Base-by-base conservation (phyloP, 2,888 invertebrate genomes). In the Microdon myrmicae region DNA sequence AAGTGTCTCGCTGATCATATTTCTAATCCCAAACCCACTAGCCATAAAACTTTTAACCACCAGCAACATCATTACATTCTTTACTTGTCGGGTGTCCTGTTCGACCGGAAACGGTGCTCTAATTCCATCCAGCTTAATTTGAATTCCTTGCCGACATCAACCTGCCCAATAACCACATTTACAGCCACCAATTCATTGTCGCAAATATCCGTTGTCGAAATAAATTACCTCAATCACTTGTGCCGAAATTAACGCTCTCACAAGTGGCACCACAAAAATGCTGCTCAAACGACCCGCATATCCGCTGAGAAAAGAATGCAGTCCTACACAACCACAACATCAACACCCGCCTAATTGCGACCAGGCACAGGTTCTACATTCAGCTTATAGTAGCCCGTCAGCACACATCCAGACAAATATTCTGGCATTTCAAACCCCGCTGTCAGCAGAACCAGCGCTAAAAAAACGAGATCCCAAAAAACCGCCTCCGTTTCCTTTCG, bases 391-490 rank as follows among this genome's bases (percentile, higher is more conserved):
- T 17, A 8, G 17, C 14, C 5, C 47, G 9, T 8, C 19, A 9
- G 14, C 32, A 41, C 49, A 49, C 61, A 41, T 45, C 44, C 32
- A 49, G 37, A 35, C 37, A 29, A 35, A 56, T 64, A 47, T 44
- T 64, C 44, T 43, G 58, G 58, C 43, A 64, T 64, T 58, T 64
- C 58, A 64, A 56, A 64, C 64, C 64, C 64, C 51, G 64, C 64
- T 64, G 58, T 58, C 64, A 64, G 64, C 64, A 58, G 43, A 64
- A 53, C n/a, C n/a, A n/a, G n/a, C n/a, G n/a, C n/a, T 47, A 43
- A 38, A 39, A 39, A 45, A 17, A 41, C 14, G 31, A 55, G 32
- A 23, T 49, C 14, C 12, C 25, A 38, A 43, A 12, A 6, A 28
- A 6, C 48, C 55, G 34, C 64, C 64, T 53, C 58, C 58, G 51